Percentiles rank a stretch among this genome's conserved stretches.
phyloP scores from a whole-genome alignment of 2,113 vertebrate species.

The Alectura lathami region DNA sequence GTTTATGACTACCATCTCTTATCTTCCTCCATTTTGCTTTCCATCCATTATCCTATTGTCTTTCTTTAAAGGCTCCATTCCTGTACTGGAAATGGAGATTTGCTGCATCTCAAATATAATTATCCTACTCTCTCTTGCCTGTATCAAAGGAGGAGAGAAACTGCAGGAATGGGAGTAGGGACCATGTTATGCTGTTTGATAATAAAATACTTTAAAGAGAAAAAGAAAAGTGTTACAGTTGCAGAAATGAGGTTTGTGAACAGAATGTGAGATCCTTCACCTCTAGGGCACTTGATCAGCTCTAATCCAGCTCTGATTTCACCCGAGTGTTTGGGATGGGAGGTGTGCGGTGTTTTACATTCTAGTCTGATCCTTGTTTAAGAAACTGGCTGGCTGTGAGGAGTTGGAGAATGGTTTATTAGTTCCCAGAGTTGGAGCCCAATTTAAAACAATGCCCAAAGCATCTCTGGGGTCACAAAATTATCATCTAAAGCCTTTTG shows the following conservation, averaged over 20 bases:
- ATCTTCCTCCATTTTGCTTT: not conserved
- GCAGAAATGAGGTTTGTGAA: not conserved
- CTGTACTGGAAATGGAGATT: not conserved
- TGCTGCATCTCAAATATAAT: not conserved
- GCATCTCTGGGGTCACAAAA: not conserved
- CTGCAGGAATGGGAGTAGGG: not conserved
- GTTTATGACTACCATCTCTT: not conserved
- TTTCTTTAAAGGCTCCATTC: not conserved
- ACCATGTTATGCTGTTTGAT: not conserved
- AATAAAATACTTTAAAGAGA: not conserved
- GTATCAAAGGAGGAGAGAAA: not conserved
- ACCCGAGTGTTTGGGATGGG: not conserved
- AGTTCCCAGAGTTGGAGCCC: not conserved
- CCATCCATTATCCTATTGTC: not conserved
- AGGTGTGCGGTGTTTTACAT: not conserved
- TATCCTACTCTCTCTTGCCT: not conserved
- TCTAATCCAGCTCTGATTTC: not conserved
- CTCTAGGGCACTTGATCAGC: not conserved
- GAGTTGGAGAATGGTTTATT: not conserved
- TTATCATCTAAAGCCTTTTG: not conserved
- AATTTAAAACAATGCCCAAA: not conserved
- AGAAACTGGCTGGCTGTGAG: not conserved
- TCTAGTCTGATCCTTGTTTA: not conserved
- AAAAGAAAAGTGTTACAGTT: not conserved
- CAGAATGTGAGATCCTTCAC: not conserved